Conservation (phyloP, 2,113 vertebrate genomes). For the Orycteropus afer region DNA sequence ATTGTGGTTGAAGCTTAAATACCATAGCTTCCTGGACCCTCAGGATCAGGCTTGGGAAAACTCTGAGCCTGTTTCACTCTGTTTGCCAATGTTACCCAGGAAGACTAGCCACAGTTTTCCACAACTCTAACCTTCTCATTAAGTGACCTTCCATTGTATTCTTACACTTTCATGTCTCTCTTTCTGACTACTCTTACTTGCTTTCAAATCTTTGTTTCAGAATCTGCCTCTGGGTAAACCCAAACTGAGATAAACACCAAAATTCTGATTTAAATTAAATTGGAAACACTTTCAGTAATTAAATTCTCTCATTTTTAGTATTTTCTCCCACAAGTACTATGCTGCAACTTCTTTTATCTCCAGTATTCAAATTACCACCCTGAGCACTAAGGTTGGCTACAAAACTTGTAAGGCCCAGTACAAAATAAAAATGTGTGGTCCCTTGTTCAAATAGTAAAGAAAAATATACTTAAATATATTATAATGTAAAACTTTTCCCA, state of each 20-base stretch:
- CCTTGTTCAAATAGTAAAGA: neutral
- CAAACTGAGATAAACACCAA: neutral
- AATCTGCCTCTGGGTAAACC: neutral
- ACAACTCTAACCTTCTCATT: neutral
- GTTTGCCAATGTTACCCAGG: neutral
- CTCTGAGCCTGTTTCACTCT: neutral
- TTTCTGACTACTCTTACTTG: neutral
- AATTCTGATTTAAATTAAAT: neutral
- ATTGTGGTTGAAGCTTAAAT: too few relatives aligned
- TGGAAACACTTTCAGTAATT: neutral
- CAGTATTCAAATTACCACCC: neutral
- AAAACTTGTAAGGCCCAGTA: neutral
- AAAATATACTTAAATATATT: neutral
- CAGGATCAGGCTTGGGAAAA: neutral
- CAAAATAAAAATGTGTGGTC: neutral
- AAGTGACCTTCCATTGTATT: accelerated
- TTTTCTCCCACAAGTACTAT: neutral
- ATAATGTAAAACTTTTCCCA: neutral
- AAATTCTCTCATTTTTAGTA: neutral
- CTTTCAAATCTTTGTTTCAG: neutral
- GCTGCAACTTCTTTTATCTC: neutral
- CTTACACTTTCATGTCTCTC: neutral
- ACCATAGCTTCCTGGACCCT: accelerated
- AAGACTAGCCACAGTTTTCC: neutral
- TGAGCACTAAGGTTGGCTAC: neutral